Conservation (phyloP, 2,888 invertebrate genomes). For the Neoascia interrupta region DNA sequence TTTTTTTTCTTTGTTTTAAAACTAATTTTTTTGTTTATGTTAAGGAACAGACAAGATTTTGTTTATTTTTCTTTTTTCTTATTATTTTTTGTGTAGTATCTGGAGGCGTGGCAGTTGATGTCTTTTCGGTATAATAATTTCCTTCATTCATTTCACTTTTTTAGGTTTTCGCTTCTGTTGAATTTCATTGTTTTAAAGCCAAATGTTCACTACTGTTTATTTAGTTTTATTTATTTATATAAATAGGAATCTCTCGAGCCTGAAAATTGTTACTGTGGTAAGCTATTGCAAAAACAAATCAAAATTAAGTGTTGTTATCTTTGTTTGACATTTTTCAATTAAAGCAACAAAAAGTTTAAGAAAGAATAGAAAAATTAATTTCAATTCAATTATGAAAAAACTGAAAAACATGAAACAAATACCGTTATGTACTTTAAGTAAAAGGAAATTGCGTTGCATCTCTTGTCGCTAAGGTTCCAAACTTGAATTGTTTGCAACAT, state of each 20-base stretch:
- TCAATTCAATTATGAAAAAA: constrained; percentile 42
- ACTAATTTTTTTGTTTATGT: constrained; percentile 31
- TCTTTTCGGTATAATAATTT: constrained; percentile 18
- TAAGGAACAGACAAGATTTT: constrained; percentile 61
- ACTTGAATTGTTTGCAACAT: too few relatives aligned
- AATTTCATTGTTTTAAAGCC: constrained; percentile 53
- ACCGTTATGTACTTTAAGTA: too few relatives aligned
- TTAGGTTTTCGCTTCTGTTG: constrained; percentile 19
- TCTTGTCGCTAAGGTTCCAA: too few relatives aligned
- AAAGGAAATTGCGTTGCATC: constrained; percentile 23
- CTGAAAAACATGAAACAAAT: constrained; percentile 56
- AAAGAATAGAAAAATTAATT: background rate
- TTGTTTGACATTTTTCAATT: constrained; percentile 62
- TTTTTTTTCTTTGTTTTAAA: constrained; percentile 34
- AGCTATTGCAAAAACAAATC: constrained; percentile 36
- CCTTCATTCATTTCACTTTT: constrained; percentile 11
- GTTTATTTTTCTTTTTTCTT: constrained; percentile 15
- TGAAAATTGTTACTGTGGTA: constrained; percentile 67
- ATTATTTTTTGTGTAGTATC: constrained; percentile 19
- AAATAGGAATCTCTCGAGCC: constrained; percentile 66
- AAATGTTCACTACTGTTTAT: constrained; percentile 43
- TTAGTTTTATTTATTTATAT: constrained; percentile 39
- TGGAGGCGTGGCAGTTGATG: constrained; percentile 60
- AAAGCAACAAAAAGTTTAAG: background rate
- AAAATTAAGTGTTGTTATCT: background rate